Conservation (phyloP, 2,113 vertebrate species). For the Megalops atlanticus region DNA sequence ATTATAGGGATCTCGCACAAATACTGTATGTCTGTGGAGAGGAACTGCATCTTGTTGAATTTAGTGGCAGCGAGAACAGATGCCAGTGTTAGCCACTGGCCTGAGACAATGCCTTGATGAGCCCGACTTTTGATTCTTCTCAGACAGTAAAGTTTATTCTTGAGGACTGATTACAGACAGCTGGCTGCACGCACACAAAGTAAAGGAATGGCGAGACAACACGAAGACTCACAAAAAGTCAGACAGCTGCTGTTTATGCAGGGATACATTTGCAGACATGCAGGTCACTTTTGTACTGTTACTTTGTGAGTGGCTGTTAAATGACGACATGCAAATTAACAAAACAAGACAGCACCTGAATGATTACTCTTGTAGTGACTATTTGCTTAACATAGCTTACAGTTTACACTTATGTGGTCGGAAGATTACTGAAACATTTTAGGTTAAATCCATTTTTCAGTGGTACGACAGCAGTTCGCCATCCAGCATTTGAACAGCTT, state of each 20-base stretch:
- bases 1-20: not conserved
- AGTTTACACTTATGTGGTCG: not conserved
- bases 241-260: not conserved
- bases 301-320: too few relatives aligned
- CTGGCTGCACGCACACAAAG: not conserved
- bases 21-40: not conserved
- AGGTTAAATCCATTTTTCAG: not conserved
- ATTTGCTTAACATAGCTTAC: not conserved
- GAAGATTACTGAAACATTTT: not conserved
- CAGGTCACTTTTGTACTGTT: too few relatives aligned
- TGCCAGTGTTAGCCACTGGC: not conserved
- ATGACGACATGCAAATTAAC: too few relatives aligned
- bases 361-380: not conserved
- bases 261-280: too few relatives aligned
- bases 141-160: not conserved
- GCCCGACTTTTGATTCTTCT: not conserved
- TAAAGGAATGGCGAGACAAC: not conserved
- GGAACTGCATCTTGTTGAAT: not conserved
- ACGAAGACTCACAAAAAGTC: not conserved
- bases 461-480: not conserved
- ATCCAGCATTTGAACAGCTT: not conserved
- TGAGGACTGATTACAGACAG: not conserved
- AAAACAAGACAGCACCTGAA: not conserved
- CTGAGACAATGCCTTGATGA: not conserved
- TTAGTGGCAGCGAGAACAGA: not conserved